Conservation (phyloP, 2,113 vertebrate species). For the Chloebia gouldiae region DNA sequence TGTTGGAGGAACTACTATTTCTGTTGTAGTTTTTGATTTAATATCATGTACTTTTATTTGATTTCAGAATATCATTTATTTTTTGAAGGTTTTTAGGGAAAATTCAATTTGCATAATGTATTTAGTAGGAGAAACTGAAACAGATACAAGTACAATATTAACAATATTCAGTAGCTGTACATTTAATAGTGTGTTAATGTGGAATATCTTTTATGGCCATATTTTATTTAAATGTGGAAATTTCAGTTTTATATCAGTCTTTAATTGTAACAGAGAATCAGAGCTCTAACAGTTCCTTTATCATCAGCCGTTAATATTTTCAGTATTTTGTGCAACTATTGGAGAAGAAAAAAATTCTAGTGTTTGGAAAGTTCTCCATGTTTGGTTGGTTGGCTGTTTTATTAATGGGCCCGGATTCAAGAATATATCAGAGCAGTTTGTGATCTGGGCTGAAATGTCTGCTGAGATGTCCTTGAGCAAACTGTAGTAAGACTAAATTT, state of each 20-base stretch:
- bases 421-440: neutral
- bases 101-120: neutral
- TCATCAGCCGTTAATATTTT: neutral
- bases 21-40: neutral
- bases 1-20: neutral
- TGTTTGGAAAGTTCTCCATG: neutral
- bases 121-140: neutral
- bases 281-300: neutral
- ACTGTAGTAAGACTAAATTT: neutral
- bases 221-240: neutral
- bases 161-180: neutral
- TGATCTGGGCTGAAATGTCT: neutral
- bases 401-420: neutral
- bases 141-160: neutral
- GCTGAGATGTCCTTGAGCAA: neutral
- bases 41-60: neutral
- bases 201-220: neutral
- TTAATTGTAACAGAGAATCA: neutral
- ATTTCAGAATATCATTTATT: neutral
- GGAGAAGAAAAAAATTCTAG: neutral
- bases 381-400: neutral
- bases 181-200: neutral
- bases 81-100: neutral
- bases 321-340: neutral
- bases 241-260: neutral